These are phyloP conservation scores for Aphelenchoides avenae DNA, from an alignment of 1,140 invertebrate species.

Conservation along the genomic window DNA sequence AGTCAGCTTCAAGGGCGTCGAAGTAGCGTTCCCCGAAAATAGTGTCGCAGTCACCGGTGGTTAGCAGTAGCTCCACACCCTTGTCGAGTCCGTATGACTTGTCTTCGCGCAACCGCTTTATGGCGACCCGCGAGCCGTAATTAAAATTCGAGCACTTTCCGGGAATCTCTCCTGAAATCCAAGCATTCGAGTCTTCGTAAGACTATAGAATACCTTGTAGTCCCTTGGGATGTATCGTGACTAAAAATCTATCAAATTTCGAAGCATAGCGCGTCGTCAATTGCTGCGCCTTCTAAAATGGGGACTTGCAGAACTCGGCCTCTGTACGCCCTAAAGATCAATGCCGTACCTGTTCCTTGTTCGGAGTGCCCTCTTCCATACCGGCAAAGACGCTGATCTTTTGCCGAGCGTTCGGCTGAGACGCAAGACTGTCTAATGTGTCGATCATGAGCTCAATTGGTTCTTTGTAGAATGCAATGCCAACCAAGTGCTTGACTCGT, in stretches of 20 bases:
- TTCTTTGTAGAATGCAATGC: constrained; percentile 39
- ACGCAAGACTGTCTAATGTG: constrained; percentile 34
- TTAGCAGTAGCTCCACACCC: constrained; percentile 34
- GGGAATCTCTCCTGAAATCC: constrained; percentile 30
- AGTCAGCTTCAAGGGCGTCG: constrained; percentile 43
- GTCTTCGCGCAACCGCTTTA: constrained; percentile 33
- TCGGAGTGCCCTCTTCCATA: constrained; percentile 44
- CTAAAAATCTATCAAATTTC: constrained; percentile 42
- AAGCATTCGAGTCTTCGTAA: too few species aligned
- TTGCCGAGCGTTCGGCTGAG: constrained; percentile 31
- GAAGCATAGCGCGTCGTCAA: constrained; percentile 27
- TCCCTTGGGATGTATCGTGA: constrained; percentile 42
- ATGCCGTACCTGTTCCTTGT: constrained; percentile 41
- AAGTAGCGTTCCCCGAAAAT: constrained; percentile 40
- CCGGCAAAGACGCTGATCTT: constrained; percentile 39
- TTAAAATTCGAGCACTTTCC: constrained; percentile 48
- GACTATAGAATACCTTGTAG: neutral
- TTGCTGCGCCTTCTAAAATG: constrained; percentile 21
- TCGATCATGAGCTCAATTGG: constrained; percentile 34
- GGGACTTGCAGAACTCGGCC: too few species aligned
- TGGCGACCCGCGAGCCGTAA: constrained; percentile 31
- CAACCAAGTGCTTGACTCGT: constrained; percentile 42
- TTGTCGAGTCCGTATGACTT: constrained; percentile 3
- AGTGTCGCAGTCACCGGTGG: constrained; percentile 44
- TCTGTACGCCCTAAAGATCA: too few species aligned